Conservation (phyloP, 2,888 invertebrate species). For the Cyclophora albipunctata region DNA sequence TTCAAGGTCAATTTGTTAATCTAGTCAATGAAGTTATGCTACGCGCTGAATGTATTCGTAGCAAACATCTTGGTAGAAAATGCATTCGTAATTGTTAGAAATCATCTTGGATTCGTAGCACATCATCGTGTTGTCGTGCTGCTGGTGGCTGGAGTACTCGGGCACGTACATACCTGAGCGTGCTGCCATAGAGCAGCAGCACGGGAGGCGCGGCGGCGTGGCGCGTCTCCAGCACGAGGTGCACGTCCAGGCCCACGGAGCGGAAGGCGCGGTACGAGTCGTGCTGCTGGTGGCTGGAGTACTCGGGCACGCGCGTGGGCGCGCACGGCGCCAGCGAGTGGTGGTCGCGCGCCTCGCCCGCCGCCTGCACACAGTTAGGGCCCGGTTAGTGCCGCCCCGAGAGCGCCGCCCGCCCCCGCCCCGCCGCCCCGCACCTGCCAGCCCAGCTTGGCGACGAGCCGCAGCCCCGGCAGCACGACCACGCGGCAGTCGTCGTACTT, state of each 20-base stretch:
- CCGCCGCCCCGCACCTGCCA: slow-evolving; percentile 94
- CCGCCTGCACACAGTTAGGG: slow-evolving; percentile 89
- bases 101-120: too few species aligned
- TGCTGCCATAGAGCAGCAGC: slow-evolving; percentile 92
- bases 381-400: slow-evolving; percentile 91
- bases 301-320: slow-evolving; percentile 96
- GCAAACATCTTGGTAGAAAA: too few species aligned
- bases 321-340: slow-evolving; percentile 96
- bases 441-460: slow-evolving; percentile 86
- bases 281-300: slow-evolving; percentile 96
- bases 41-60: too few species aligned
- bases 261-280: slow-evolving; percentile 97
- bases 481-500: slow-evolving; percentile 99
- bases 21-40: too few species aligned
- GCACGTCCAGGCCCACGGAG: slow-evolving; percentile 60
- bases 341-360: slow-evolving; percentile 96
- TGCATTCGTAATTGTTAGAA: too few species aligned
- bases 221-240: slow-evolving; percentile 67
- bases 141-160: slow-evolving; percentile 97
- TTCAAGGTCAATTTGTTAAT: too few species aligned
- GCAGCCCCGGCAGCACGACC: slow-evolving; percentile 91
- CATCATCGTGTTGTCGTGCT: slow-evolving; percentile 79
- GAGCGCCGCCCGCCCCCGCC: slow-evolving; percentile 92
- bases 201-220: slow-evolving; percentile 79
- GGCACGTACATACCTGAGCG: slow-evolving; percentile 89